These are phyloP conservation scores for Suncus etruscus DNA, from an alignment of 2,113 vertebrate genomes.

Conservation along the genomic window DNA sequence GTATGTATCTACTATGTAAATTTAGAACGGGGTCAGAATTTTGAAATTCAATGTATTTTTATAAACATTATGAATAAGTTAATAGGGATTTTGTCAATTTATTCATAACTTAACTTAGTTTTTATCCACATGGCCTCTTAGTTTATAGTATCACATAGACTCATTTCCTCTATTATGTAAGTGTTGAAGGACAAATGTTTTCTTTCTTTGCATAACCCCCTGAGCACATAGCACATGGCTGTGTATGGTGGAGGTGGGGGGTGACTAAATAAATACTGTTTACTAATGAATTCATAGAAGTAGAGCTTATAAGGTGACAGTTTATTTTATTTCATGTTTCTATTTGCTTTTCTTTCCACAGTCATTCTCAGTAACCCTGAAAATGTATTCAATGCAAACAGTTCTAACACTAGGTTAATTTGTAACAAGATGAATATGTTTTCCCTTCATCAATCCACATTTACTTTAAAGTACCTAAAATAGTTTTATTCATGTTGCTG, in stretches of 20 bases:
- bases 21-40: neutral
- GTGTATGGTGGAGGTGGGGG: too few relatives aligned
- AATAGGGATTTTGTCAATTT: neutral
- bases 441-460: slow-evolving; percentile 70
- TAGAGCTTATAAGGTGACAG: slow-evolving; percentile 15
- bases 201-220: neutral
- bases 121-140: neutral
- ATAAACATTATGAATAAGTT: neutral
- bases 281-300: slow-evolving; percentile 41
- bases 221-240: neutral
- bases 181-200: neutral
- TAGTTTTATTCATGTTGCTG: slow-evolving; percentile 59
- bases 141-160: neutral
- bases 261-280: slow-evolving; percentile 35
- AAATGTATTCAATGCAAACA: slow-evolving; percentile 56
- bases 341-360: slow-evolving; percentile 62
- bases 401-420: slow-evolving; percentile 68
- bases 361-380: slow-evolving; percentile 62
- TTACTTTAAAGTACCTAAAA: slow-evolving; percentile 72
- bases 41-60: slow-evolving; percentile 42
- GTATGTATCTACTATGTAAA: slow-evolving; percentile 17
- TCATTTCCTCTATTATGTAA: slow-evolving; percentile 22
- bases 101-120: slow-evolving; percentile 45
- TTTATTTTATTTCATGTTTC: slow-evolving; percentile 69
- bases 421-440: slow-evolving; percentile 29